Evolutionary conservation across 2,113 vertebrate genomes (phyloP).

Genomic region (Xerus inauris): DNA sequence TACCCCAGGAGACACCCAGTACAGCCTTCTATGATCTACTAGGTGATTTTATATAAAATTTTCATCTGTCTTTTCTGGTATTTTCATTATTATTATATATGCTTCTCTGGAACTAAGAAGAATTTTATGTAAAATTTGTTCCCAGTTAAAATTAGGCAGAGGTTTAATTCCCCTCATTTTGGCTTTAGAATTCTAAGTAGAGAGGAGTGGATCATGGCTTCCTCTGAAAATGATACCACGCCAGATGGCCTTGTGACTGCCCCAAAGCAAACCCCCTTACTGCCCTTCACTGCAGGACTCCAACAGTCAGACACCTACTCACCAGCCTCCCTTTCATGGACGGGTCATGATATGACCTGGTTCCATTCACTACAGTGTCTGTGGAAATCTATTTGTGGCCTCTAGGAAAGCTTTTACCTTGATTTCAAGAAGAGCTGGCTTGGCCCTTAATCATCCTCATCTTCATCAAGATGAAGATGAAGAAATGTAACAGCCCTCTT

Average conservation of each 20-base stretch:
- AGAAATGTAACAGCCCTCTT: background rate
- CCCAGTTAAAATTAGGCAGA: conserved; percentile 32
- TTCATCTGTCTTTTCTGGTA: background rate
- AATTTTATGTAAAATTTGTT: conserved; percentile 27
- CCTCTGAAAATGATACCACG: background rate
- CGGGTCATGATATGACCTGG: background rate
- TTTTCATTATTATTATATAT: background rate
- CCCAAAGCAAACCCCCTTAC: background rate
- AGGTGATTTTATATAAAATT: background rate
- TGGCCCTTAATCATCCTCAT: background rate
- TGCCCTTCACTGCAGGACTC: background rate
- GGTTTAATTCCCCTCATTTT: background rate
- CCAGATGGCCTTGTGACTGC: background rate
- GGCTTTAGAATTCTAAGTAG: conserved; percentile 37
- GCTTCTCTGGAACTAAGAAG: background rate
- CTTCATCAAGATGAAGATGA: background rate
- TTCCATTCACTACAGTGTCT: background rate
- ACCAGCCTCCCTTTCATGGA: background rate
- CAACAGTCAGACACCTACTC: background rate
- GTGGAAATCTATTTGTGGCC: background rate
- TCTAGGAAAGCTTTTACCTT: background rate
- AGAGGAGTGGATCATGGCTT: background rate
- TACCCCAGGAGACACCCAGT: background rate
- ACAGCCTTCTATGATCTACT: background rate
- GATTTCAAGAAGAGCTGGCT: background rate